These are phyloP conservation scores for Okamejei kenojei DNA, from an alignment of 2,797 vertebrate genomes.

Conservation along the genomic window DNA sequence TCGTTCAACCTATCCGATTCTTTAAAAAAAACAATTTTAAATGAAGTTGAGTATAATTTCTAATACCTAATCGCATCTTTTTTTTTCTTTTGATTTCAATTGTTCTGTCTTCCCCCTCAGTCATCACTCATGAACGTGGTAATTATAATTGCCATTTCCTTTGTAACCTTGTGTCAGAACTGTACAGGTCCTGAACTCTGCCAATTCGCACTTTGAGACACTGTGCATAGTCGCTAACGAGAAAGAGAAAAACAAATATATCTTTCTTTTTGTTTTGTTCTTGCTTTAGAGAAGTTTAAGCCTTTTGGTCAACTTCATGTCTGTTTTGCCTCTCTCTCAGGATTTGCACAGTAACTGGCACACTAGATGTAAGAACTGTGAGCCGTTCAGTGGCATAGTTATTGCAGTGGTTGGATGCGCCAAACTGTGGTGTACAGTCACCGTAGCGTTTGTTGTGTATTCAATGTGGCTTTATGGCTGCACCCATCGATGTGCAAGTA, in stretches of 20 bases:
- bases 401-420: slow-evolving; percentile 54
- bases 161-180: slow-evolving; percentile 71
- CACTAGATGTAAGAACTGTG: slow-evolving; percentile 61
- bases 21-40: slow-evolving; percentile 11
- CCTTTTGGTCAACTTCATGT: slow-evolving; percentile 47
- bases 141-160: slow-evolving; percentile 81
- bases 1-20: slow-evolving; percentile 28
- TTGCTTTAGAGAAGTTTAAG: slow-evolving; percentile 45
- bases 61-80: slow-evolving; percentile 55
- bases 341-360: slow-evolving; percentile 69
- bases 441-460: slow-evolving; percentile 54
- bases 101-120: slow-evolving; percentile 76
- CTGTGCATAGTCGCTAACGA: slow-evolving; percentile 23
- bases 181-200: slow-evolving; percentile 65
- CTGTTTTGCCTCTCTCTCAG: slow-evolving; percentile 57
- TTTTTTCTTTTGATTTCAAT: slow-evolving; percentile 65
- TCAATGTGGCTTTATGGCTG: slow-evolving; percentile 64
- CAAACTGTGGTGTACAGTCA: slow-evolving; percentile 46
- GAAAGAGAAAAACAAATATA: not conserved
- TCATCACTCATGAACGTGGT: slow-evolving; percentile 92
- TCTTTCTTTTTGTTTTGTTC: slow-evolving; percentile 40
- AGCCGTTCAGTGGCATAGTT: slow-evolving; percentile 54
- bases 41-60: slow-evolving; percentile 42
- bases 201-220: slow-evolving; percentile 44
- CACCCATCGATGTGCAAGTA: slow-evolving; percentile 54